Base-by-base conservation (phyloP, 2,888 invertebrate genomes). In the Caenorhabditis sulstoni region DNA sequence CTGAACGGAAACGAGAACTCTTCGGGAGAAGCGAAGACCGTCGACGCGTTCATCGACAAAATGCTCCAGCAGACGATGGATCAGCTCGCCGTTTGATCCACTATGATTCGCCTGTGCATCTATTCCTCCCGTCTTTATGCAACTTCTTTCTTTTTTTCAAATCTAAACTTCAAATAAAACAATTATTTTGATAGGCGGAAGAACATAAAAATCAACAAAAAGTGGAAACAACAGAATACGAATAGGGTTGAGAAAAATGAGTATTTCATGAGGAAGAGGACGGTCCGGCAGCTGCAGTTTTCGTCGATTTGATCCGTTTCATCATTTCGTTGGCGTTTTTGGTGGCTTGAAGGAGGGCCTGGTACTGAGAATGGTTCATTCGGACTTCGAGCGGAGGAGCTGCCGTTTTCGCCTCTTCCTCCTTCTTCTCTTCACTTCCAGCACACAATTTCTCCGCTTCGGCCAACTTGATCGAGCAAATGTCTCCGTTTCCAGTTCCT, bases 401-500 rank as follows among this genome's bases (percentile, higher is more conserved):
- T 14, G 44, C 35, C 37, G 29, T 59, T 44, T 44, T 62, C 18
- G 58, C 58, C 29, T 29, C 58, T 23, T 53, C 22, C 45, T 39
- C 47, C 39, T 50, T 52, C 9, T n/a, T 37, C 16, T 49, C 39
- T 20, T 62, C 41, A 1, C 65, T 23, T 23, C 8, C 29, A 8
- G 44, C 58, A 71, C 79, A 65, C 37, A 57, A 37, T 35, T 67
- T 67, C 18, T 79, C 74, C 22, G 76, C 70, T 4, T 73, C 73
- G n/a, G 52, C 47, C 64, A 80, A 61, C 53, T 71, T 71, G 50
- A 73, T 76, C 66, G 76, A 71, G 61, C 84, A 84, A 2, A 89
- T 68, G 22, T 85, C 87, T 52, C 89, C 89, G 70, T 83, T 84
- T 22, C 87, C 77, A 7, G 89, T 89, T 45, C 81, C 79, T 12